Evolutionary conservation across 2,113 vertebrate species (phyloP), one percentile per base, ranked within the genome.

Genomic region (Melanostigma gelatinosum): DNA sequence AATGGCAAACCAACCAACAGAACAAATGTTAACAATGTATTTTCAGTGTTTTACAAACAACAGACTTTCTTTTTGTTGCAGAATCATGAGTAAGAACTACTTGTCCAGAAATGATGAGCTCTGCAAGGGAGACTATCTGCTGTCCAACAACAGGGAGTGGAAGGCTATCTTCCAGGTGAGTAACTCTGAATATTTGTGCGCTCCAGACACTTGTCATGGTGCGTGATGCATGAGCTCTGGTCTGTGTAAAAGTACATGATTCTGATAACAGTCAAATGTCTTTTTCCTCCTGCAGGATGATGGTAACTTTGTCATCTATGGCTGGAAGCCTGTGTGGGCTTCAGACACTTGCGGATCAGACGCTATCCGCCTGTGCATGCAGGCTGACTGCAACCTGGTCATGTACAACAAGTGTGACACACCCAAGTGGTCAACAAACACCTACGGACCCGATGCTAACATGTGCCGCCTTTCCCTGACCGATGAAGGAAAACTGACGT

Each of bases 81-180:
- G 83, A 61, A 88, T 72, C 76, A 89, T 92, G 89, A 91, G 89
- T 78, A 91, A 29, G 4, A 91, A 89, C 84, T 84, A 2, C 42
- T 8, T 91, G 76, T 83, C 82, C 60, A 85, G 38, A 63, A 65
- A 88, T 16, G 66, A 88, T 9, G 80, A 91, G 34, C 89, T 92
- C 73, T 70, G 38, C 0, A 85, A 0, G 13, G 89, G 89, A 66
- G 89, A 92, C 79, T 70, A 0, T 24, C 70, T 92, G 20, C 0
- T 91, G 0, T 92, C 88, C 54, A 92, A 91, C 86, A 90, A 91
- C 40, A 4, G 72, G 27, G n/a, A 79, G 16, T 88, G 0, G 2
- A 89, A 88, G 22, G 90, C 87, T 5, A 0, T 90, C 54, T 89
- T 93, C 57, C 78, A 93, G 85, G 87, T 88, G 13, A 64, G 27